Percentiles rank a stretch among this genome's conserved stretches.
These are phyloP conservation scores for Aspidapion aeneum DNA, from an alignment of 2,888 invertebrate species.

Conservation along the genomic window DNA sequence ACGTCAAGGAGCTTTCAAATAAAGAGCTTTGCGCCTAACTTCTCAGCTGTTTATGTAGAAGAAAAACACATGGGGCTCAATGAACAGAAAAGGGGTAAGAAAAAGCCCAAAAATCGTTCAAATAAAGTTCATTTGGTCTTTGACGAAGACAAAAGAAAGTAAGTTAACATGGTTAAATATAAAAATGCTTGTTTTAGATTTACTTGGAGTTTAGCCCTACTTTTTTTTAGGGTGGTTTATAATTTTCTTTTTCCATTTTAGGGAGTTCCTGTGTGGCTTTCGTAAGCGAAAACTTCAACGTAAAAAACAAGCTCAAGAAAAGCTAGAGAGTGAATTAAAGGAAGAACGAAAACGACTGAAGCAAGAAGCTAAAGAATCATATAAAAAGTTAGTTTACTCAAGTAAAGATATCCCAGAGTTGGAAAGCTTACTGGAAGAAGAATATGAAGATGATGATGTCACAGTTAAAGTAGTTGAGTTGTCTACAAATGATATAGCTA, in stretches of 20 bases:
- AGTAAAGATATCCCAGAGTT: slow-evolving; percentile 67
- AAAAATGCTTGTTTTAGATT: no score
- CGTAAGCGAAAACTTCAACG: slow-evolving; percentile 76
- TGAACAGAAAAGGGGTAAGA: slow-evolving; percentile 26
- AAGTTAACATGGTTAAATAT: no score
- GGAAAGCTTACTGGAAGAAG: slow-evolving; percentile 63
- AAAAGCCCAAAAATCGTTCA: slow-evolving; percentile 48
- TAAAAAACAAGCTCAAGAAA: slow-evolving; percentile 69
- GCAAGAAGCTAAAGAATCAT: slow-evolving; percentile 68
- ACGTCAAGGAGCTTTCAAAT: no score
- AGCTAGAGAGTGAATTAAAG: slow-evolving; percentile 66
- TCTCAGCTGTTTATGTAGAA: neutral
- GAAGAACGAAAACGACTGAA: slow-evolving; percentile 74
- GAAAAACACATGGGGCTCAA: slow-evolving; percentile 19
- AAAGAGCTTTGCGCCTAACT: no score
- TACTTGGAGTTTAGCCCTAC: no score
- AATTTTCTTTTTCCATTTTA: slow-evolving; percentile 46
- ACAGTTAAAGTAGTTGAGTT: slow-evolving; percentile 76
- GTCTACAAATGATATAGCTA: slow-evolving; percentile 65
- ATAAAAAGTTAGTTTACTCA: slow-evolving; percentile 70
- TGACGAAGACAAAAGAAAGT: slow-evolving; percentile 59
- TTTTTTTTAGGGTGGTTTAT: no score
- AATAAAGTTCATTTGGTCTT: slow-evolving; percentile 56
- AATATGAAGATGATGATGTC: slow-evolving; percentile 74
- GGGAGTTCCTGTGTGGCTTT: slow-evolving; percentile 79